These are phyloP conservation scores for Chymomyza fuscimana DNA, from an alignment of 2,888 invertebrate species.

Conservation along the genomic window DNA sequence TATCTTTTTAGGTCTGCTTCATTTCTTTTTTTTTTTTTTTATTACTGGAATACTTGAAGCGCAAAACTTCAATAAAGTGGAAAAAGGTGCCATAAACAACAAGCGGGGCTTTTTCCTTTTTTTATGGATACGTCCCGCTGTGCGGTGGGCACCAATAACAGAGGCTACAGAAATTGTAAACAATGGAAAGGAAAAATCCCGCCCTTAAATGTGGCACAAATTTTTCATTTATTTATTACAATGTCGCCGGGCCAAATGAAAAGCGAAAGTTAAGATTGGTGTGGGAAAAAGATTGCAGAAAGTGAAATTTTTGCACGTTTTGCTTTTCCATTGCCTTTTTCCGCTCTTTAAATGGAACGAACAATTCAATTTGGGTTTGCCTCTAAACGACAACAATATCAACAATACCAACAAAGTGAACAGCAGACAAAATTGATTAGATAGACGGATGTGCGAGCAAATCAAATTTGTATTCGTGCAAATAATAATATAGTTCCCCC, in stretches of 20 bases:
- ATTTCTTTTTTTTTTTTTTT: slow-evolving; percentile 1
- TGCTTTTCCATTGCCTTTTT: slow-evolving; percentile 50
- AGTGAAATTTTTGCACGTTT: slow-evolving; percentile 60
- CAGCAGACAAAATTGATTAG: slow-evolving; percentile 64
- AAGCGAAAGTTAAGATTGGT: slow-evolving; percentile 30
- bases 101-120: slow-evolving; percentile 37
- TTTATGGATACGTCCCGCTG: slow-evolving; percentile 39
- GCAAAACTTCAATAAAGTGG: slow-evolving; percentile 70
- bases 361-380: slow-evolving; percentile 73
- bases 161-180: slow-evolving; percentile 54
- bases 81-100: slow-evolving; percentile 72
- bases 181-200: slow-evolving; percentile 58
- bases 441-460: neutral
- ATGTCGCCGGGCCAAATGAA: slow-evolving; percentile 41
- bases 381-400: slow-evolving; percentile 13
- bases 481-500: neutral
- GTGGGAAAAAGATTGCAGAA: slow-evolving; percentile 5
- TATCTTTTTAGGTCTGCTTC: neutral
- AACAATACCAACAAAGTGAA: slow-evolving; percentile 28
- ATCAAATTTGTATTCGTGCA: slow-evolving; percentile 1
- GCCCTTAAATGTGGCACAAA: slow-evolving; percentile 50
- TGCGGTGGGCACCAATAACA: slow-evolving; percentile 7
- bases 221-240: slow-evolving; percentile 73
- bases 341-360: slow-evolving; percentile 68
- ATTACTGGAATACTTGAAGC: slow-evolving; percentile 70